A percentile compares a stretch with the other conserved stretches of the same genome.
Evolutionary conservation across 2,888 invertebrate genomes (phyloP).

Genomic region (Pseudoips prasinana): DNA sequence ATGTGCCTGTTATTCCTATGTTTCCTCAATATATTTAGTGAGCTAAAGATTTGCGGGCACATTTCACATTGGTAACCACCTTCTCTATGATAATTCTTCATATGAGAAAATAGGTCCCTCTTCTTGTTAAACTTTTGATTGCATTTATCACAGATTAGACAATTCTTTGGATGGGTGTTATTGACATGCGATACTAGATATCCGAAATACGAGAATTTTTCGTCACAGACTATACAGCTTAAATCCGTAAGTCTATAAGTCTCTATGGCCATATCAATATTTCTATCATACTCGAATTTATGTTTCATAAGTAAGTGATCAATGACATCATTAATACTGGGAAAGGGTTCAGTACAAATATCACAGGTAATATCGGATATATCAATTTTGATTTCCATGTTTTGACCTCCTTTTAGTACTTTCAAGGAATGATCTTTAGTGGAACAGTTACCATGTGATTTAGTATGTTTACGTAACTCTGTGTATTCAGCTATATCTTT

Average conservation of each 20-base stretch:
- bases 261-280: conserved; percentile 70
- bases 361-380: conserved; percentile 62
- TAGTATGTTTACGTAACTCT: conserved; percentile 62
- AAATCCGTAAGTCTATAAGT: conserved; percentile 61
- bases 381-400: conserved; percentile 75
- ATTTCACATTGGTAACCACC: conserved; percentile 68
- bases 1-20: conserved; percentile 66
- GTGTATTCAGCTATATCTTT: conserved; percentile 58
- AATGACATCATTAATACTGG: conserved; percentile 47
- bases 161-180: conserved; percentile 67
- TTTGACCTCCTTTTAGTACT: conserved; percentile 67
- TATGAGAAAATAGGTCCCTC: conserved; percentile 68
- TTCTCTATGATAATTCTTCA: conserved; percentile 72
- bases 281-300: conserved; percentile 57
- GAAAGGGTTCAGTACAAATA: conserved; percentile 52
- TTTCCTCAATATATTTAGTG: conserved; percentile 65
- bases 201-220: conserved; percentile 67
- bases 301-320: conserved; percentile 58
- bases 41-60: conserved; percentile 61
- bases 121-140: conserved; percentile 71
- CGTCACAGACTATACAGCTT: conserved; percentile 57
- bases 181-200: conserved; percentile 71
- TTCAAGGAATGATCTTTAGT: conserved; percentile 66
- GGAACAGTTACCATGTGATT: conserved; percentile 63
- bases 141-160: conserved; percentile 68